Percentiles rank a stretch among this genome's conserved stretches.
phyloP scores from a whole-genome alignment of 2,888 invertebrate species.

The Amiota communis region DNA sequence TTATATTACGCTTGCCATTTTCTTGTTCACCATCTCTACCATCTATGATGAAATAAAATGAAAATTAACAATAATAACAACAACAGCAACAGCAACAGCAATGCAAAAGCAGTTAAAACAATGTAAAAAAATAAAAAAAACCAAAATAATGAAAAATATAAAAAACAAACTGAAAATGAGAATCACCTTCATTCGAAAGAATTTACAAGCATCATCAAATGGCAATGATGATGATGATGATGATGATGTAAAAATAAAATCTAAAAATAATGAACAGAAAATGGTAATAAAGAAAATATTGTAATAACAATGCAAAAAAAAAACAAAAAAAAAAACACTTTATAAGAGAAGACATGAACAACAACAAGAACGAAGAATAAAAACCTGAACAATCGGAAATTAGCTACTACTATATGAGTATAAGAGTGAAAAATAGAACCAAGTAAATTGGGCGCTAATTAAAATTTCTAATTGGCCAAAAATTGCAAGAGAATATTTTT shows the following conservation, averaged over 20 bases:
- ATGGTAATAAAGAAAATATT: too few relatives aligned
- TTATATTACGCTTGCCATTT: background rate
- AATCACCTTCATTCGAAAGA: too few relatives aligned
- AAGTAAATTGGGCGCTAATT: conserved; percentile 18
- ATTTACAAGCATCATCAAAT: too few relatives aligned
- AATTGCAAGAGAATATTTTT: background rate
- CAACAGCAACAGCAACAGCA: background rate
- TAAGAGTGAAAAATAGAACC: background rate
- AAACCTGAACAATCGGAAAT: too few relatives aligned
- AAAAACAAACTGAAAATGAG: background rate
- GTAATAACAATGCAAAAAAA: background rate
- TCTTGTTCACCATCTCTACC: background rate
- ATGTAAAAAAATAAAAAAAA: background rate
- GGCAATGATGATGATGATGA: too few relatives aligned
- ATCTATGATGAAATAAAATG: background rate
- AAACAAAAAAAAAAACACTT: background rate
- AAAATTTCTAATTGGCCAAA: conserved; percentile 26
- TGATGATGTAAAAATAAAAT: too few relatives aligned
- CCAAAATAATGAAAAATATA: background rate
- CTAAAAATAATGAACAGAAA: too few relatives aligned
- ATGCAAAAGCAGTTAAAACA: too few relatives aligned
- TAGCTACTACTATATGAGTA: too few relatives aligned
- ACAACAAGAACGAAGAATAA: too few relatives aligned
- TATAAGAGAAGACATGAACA: background rate
- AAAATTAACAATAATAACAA: conserved; percentile 5